Evolutionary conservation across 2,888 invertebrate genomes (phyloP).

Genomic region (Physocephala rufipes): DNA sequence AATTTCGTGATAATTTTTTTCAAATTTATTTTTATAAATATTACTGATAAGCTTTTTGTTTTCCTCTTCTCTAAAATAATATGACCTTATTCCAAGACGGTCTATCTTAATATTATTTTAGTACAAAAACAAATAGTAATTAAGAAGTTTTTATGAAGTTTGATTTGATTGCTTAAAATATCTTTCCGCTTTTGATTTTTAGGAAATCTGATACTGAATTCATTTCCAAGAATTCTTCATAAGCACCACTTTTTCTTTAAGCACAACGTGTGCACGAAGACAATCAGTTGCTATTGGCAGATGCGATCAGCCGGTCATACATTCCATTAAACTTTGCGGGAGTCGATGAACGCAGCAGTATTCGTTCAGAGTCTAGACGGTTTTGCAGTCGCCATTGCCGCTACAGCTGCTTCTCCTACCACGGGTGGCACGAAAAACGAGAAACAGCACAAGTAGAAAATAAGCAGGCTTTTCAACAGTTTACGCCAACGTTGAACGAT

Average conservation of each 20-base stretch:
- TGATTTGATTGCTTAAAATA: background rate
- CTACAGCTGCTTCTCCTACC: background rate
- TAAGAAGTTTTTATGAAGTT: too few species aligned
- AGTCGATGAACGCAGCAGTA: constrained; percentile 12
- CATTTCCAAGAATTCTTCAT: background rate
- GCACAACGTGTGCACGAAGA: background rate
- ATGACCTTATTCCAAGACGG: too few species aligned
- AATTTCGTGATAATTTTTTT: too few species aligned
- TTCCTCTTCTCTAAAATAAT: too few species aligned
- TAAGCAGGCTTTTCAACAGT: background rate
- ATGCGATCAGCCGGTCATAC: constrained; percentile 4
- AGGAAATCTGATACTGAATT: constrained; percentile 27
- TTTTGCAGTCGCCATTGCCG: background rate
- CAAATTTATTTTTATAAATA: too few species aligned
- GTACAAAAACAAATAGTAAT: too few species aligned
- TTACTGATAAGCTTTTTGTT: too few species aligned
- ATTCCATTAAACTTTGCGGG: constrained; percentile 15
- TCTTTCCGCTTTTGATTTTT: background rate
- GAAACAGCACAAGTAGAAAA: background rate
- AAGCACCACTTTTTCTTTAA: constrained; percentile 3
- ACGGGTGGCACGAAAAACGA: constrained; percentile 2
- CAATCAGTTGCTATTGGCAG: constrained; percentile 9
- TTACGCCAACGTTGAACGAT: background rate
- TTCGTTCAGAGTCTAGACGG: background rate
- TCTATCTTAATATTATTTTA: too few species aligned